Evolutionary conservation across 1,140 invertebrate genomes (phyloP).

Genomic region (Bombyx mori): DNA sequence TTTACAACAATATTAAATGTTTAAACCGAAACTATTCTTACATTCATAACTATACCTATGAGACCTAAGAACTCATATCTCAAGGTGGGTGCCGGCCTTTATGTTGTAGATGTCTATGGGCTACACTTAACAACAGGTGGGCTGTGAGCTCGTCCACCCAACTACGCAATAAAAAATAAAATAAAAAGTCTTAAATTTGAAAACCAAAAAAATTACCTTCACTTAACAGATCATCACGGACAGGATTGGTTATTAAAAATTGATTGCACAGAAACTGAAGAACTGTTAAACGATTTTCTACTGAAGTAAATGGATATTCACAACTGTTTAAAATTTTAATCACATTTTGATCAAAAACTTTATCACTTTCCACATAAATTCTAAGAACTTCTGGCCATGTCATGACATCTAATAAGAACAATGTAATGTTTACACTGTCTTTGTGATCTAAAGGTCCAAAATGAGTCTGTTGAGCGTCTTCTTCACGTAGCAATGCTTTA

Average conservation of each 20-base stretch:
- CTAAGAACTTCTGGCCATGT: slow-evolving; percentile 95
- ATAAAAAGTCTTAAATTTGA: background rate
- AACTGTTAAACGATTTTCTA: slow-evolving; percentile 88
- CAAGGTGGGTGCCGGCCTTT: no score
- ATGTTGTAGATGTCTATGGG: no score
- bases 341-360: slow-evolving; percentile 81
- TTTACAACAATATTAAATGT: no score
- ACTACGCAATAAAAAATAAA: no score
- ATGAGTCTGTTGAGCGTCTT: slow-evolving; percentile 94
- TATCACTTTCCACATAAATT: slow-evolving; percentile 91
- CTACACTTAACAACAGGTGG: no score
- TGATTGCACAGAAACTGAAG: slow-evolving; percentile 94
- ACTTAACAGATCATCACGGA: slow-evolving; percentile 92
- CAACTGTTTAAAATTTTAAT: slow-evolving; percentile 79
- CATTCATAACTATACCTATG: background rate
- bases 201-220: slow-evolving; percentile 78
- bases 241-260: slow-evolving; percentile 93
- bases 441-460: slow-evolving; percentile 97
- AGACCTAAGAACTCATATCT: background rate
- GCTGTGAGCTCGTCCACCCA: no score
- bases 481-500: slow-evolving; percentile 92
- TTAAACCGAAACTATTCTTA: no score
- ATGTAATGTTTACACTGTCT: slow-evolving; percentile 93
- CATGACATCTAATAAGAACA: slow-evolving; percentile 93
- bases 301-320: slow-evolving; percentile 91